Conservation (phyloP, 2,797 vertebrate genomes). For the Psittacula echo region DNA sequence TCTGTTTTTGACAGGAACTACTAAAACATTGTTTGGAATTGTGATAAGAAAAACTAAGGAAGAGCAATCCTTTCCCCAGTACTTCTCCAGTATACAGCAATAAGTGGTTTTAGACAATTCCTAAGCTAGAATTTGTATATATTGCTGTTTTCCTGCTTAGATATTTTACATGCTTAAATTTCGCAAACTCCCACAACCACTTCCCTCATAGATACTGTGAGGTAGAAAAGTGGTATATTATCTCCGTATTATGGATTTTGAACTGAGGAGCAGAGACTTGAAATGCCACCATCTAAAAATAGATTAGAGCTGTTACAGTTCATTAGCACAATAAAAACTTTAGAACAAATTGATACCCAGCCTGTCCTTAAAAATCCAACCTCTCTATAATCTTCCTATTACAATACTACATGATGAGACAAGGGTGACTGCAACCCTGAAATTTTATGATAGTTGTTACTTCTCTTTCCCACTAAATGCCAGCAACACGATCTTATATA, state of each 20-base stretch:
- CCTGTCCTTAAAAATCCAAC: constrained; percentile 57
- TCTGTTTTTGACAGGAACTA: background rate
- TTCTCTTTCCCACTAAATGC: constrained; percentile 32
- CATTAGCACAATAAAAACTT: constrained; percentile 70
- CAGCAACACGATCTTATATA: background rate
- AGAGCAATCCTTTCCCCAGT: background rate
- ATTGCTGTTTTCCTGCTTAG: background rate
- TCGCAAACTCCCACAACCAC: background rate
- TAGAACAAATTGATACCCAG: constrained; percentile 40
- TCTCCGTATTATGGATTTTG: constrained; percentile 52
- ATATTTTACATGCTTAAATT: background rate
- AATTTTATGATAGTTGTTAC: constrained; percentile 27
- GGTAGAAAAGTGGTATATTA: constrained; percentile 31
- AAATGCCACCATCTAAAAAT: constrained; percentile 68
- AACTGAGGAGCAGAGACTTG: constrained; percentile 31
- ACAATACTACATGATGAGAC: background rate
- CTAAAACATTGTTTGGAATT: background rate
- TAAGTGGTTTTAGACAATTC: background rate
- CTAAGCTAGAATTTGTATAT: background rate
- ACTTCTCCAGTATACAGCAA: background rate
- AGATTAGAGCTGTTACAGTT: constrained; percentile 62
- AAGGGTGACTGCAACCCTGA: constrained; percentile 18
- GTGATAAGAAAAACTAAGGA: background rate
- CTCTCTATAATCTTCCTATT: constrained; percentile 41
- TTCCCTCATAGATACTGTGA: background rate